Evolutionary conservation across 35 echinoderm and acorn worm genomes (phyloP), one percentile per base, ranked within the genome.

Genomic region (Apostichopus californicus): DNA sequence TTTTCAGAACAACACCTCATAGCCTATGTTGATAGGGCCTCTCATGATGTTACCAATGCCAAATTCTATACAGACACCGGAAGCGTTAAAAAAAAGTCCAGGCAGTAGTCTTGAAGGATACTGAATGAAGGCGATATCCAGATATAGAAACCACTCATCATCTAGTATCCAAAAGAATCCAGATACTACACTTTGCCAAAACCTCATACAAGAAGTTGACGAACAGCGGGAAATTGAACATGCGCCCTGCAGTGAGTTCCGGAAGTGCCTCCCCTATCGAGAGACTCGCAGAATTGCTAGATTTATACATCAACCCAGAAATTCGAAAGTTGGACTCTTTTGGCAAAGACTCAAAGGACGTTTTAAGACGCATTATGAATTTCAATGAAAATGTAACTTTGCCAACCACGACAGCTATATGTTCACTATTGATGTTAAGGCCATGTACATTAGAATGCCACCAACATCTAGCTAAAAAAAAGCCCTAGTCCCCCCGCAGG

Each of bases 281-380:
- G 20, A 55, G 63, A 11, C 5, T 20, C 8, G 17, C 57, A 58
- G 85, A 87, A 66, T 23, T 66, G 22, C 9, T 66, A 24, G 85
- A 87, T 13, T 87, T 64, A 21, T 70, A 61, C 46, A 60, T 64
- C 20, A 87, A 87, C 58, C 85, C 85, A 25, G 57, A 64, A 24
- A 64, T 87, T 53, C 18, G 63, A 57, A 87, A 87, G 23, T 0
- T 87, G 55, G 14, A 57, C 55, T 86, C 83, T 57, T 86, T 57
- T 58, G 58, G 55, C 17, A 86, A 86, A 28, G 56, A 87, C 85
- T 64, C 85, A 61, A 65, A n/a, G 20, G 21, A 80, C 20, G 20
- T 52, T 46, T 46, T 46, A 46, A 46, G 34, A 46, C 34, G 34
- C 34, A 46, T 46, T 46, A 46, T 46, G 34, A 46, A 46, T 46